Evolutionary conservation across 2,888 invertebrate genomes (phyloP).

Genomic region (Lissonota sp.): DNA sequence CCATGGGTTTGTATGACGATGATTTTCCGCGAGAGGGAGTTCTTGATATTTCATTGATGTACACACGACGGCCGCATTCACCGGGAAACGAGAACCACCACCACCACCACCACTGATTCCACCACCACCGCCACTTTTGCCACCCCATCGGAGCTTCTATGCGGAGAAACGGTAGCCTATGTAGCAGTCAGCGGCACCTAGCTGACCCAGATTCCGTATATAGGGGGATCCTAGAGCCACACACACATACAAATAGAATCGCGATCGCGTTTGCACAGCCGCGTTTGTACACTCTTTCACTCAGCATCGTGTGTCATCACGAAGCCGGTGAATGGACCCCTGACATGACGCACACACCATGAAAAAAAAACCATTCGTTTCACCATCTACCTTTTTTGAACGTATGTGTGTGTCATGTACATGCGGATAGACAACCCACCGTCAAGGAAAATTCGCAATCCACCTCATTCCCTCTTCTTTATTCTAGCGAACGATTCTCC

Average conservation of each 20-base stretch:
- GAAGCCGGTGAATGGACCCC: slow-evolving; percentile 79
- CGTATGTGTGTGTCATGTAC: too few species aligned
- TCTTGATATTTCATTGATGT: slow-evolving; percentile 71
- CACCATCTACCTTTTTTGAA: too few species aligned
- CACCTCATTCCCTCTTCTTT: slow-evolving; percentile 39
- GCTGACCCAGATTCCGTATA: slow-evolving; percentile 75
- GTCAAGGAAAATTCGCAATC: not conserved
- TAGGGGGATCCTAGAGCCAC: slow-evolving; percentile 50
- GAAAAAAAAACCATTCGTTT: slow-evolving; percentile 49
- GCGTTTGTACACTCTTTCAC: slow-evolving; percentile 59
- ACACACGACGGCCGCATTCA: slow-evolving; percentile 68
- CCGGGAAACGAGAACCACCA: slow-evolving; percentile 57
- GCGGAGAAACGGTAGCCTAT: slow-evolving; percentile 55
- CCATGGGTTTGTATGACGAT: slow-evolving; percentile 60
- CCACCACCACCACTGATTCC: slow-evolving; percentile 37
- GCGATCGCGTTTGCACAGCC: not conserved
- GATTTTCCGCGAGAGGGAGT: slow-evolving; percentile 63
- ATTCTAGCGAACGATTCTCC: slow-evolving; percentile 49
- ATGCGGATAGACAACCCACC: too few species aligned
- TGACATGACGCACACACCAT: slow-evolving; percentile 79
- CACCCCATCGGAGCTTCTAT: slow-evolving; percentile 58
- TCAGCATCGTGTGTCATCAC: slow-evolving; percentile 63
- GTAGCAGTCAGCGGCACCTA: slow-evolving; percentile 69
- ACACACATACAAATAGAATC: too few species aligned
- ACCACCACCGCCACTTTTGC: slow-evolving; percentile 57